Evolutionary conservation across 2,888 invertebrate genomes (phyloP).

Genomic region (Cantharis flavilabris): DNA sequence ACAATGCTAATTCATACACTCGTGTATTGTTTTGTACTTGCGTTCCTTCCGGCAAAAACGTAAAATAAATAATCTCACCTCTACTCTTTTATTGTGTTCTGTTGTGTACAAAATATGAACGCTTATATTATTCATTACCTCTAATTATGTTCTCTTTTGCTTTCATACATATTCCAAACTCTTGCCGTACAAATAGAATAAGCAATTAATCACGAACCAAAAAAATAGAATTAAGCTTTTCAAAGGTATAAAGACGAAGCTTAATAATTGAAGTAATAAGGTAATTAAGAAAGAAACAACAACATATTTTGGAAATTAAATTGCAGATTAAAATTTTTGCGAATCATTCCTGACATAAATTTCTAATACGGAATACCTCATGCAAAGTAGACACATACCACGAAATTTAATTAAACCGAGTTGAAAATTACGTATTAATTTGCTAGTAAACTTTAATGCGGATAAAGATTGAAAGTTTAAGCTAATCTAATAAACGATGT

Average conservation of each 20-base stretch:
- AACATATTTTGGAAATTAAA: background rate
- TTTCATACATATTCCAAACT: conserved; percentile 19
- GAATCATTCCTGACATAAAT: background rate
- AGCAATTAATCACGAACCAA: background rate
- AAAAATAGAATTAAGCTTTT: background rate
- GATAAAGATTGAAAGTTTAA: conserved; percentile 21
- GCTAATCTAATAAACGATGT: conserved; percentile 26
- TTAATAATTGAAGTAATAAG: background rate
- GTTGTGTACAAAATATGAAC: conserved; percentile 42
- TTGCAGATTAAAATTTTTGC: background rate
- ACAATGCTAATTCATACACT: conserved; percentile 33
- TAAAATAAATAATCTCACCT: conserved; percentile 44
- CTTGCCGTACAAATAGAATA: background rate
- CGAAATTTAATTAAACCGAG: background rate
- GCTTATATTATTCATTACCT: conserved; percentile 41
- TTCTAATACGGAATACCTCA: background rate
- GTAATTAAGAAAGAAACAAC: background rate
- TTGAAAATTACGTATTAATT: background rate
- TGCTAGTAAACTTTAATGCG: conserved; percentile 4
- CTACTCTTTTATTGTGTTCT: conserved; percentile 41
- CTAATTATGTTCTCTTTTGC: conserved; percentile 38
- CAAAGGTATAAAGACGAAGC: background rate
- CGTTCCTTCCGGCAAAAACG: conserved; percentile 42
- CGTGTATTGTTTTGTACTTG: conserved; percentile 38
- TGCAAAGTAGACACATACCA: background rate